Conservation (phyloP, 2,113 vertebrate genomes). For the Cygnus buccinator region DNA sequence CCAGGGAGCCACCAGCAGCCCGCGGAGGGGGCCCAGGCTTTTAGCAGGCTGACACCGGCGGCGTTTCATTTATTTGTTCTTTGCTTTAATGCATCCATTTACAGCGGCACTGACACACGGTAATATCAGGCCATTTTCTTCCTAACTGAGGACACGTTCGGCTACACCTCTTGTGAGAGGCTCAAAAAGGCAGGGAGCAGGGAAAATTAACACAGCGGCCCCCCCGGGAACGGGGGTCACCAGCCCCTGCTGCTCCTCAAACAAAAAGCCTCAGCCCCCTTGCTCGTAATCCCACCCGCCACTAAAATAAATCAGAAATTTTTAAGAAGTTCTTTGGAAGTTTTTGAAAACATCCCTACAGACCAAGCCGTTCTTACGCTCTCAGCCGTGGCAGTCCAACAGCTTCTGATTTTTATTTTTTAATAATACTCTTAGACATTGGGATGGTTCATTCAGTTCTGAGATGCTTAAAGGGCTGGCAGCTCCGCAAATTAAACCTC, state of each 20-base stretch:
- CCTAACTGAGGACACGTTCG: not conserved
- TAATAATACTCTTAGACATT: too few relatives aligned
- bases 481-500: not conserved
- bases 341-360: not conserved
- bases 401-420: not conserved
- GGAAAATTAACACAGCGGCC: not conserved
- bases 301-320: not conserved
- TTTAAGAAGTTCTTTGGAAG: not conserved
- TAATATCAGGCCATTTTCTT: not conserved
- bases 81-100: not conserved
- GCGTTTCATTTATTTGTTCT: not conserved
- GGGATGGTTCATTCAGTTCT: not conserved
- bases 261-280: not conserved
- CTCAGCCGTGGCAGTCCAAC: not conserved
- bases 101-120: accelerated
- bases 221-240: accelerated
- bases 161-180: accelerated
- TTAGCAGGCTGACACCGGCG: accelerated
- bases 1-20: not conserved
- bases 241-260: accelerated
- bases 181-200: accelerated
- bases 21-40: accelerated
- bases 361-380: not conserved
- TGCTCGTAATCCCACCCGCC: accelerated
- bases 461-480: not conserved